Conservation (phyloP, 2,797 vertebrate species). For the Acanthiza pusilla region DNA sequence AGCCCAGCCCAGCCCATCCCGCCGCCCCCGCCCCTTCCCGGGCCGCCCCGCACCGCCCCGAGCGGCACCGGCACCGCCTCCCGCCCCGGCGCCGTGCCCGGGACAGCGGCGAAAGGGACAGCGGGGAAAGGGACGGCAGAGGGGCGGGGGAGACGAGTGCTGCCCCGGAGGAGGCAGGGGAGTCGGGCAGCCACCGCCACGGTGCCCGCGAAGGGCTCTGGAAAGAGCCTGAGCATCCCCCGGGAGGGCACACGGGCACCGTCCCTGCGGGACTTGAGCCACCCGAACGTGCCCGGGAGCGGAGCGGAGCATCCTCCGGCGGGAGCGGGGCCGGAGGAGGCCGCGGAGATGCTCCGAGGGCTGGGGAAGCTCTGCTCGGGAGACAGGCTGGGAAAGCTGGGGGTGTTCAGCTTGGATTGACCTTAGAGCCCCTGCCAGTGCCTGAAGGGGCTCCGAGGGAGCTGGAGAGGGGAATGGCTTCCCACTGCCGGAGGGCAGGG, state of each 20-base stretch:
- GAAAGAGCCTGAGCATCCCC: not conserved
- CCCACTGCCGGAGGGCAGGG: not conserved
- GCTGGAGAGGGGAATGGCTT: not conserved
- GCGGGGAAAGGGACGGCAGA: not conserved
- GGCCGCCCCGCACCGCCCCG: slow-evolving; percentile 32
- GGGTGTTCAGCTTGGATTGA: not conserved
- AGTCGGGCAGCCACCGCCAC: not conserved
- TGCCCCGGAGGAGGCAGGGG: not conserved
- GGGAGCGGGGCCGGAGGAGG: not conserved
- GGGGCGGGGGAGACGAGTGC: fast-evolving
- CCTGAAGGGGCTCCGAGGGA: not conserved
- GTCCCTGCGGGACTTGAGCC: not conserved
- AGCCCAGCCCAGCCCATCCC: not conserved
- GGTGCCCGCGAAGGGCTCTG: not conserved
- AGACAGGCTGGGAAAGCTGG: not conserved
- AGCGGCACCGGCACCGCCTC: slow-evolving; percentile 48
- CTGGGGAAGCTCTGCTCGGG: not conserved
- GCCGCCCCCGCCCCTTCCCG: slow-evolving; percentile 21
- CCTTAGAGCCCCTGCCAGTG: not conserved
- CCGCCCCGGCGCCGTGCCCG: not conserved
- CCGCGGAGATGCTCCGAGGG: not conserved
- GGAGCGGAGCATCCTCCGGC: not conserved
- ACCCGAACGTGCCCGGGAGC: fast-evolving
- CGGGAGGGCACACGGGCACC: not conserved
- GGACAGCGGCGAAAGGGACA: not conserved